Evolutionary conservation across 2,797 vertebrate species (phyloP).

Genomic region (Artibeus jamaicensis): DNA sequence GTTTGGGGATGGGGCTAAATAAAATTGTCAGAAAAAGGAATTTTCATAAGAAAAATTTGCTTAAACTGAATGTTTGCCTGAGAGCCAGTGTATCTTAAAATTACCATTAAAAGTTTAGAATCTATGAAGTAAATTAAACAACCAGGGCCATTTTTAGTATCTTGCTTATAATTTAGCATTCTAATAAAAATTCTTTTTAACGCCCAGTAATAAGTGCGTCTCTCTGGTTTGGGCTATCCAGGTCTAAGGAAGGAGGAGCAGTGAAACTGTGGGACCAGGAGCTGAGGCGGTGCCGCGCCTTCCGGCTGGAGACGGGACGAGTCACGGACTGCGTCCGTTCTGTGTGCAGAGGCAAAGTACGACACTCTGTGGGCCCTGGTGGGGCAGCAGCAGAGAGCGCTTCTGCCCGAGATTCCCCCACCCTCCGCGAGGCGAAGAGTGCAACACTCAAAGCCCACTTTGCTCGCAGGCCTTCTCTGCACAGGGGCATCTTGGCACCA

Average conservation of each 20-base stretch:
- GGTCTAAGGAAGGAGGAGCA: slow-evolving; percentile 96
- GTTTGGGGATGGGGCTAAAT: not conserved
- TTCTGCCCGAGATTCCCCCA: too few species aligned
- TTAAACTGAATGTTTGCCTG: not conserved
- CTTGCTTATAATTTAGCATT: not conserved
- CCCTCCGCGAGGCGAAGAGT: not conserved
- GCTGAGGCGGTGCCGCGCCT: slow-evolving; percentile 95
- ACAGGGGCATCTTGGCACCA: not conserved
- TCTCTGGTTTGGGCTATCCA: slow-evolving; percentile 67
- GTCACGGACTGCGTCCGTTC: slow-evolving; percentile 94
- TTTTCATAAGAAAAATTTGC: not conserved
- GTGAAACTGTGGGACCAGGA: slow-evolving; percentile 98
- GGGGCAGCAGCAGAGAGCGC: not conserved
- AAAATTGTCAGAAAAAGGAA: not conserved
- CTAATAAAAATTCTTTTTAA: not conserved
- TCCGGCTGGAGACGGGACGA: slow-evolving; percentile 94
- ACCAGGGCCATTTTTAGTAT: not conserved
- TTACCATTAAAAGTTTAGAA: not conserved
- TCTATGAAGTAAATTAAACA: not conserved
- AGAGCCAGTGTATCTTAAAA: not conserved
- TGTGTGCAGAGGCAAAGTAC: slow-evolving; percentile 95
- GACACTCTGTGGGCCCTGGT: rapidly evolving
- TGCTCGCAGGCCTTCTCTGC: not conserved
- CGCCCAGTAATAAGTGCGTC: not conserved
- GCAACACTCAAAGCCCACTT: too few species aligned